Evolutionary conservation across 2,113 vertebrate species (phyloP).

Genomic region (Baryphthengus martii): DNA sequence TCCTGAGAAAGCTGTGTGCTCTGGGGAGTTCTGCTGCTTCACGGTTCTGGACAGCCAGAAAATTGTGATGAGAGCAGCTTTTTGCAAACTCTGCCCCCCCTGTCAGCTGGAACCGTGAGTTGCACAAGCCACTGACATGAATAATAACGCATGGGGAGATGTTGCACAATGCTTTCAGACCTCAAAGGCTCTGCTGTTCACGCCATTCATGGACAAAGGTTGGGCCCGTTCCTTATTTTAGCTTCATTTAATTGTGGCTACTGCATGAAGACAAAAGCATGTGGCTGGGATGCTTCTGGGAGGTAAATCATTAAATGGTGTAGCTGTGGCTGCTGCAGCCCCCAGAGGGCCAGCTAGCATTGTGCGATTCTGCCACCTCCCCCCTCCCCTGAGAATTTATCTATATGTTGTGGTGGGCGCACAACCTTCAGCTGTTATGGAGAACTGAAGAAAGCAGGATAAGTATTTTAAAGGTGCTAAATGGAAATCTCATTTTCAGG

Average conservation of each 20-base stretch:
- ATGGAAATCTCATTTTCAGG: neutral
- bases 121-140: neutral
- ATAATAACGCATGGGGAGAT: neutral
- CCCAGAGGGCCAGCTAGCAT: neutral
- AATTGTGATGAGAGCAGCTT: neutral
- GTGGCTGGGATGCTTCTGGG: neutral
- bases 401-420: too few relatives aligned
- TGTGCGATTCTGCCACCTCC: neutral
- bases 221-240: neutral
- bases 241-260: neutral
- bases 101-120: neutral
- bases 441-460: neutral
- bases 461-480: neutral
- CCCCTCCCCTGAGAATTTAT: too few relatives aligned
- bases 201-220: neutral
- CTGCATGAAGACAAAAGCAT: neutral
- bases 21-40: neutral
- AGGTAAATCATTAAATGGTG: neutral
- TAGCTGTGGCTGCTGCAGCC: neutral
- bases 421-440: neutral
- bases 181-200: neutral
- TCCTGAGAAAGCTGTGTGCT: neutral
- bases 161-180: neutral
- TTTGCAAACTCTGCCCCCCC: neutral
- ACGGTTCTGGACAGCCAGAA: neutral